Conservation (phyloP, 1,140 invertebrate species). For the Saccostrea echinata region DNA sequence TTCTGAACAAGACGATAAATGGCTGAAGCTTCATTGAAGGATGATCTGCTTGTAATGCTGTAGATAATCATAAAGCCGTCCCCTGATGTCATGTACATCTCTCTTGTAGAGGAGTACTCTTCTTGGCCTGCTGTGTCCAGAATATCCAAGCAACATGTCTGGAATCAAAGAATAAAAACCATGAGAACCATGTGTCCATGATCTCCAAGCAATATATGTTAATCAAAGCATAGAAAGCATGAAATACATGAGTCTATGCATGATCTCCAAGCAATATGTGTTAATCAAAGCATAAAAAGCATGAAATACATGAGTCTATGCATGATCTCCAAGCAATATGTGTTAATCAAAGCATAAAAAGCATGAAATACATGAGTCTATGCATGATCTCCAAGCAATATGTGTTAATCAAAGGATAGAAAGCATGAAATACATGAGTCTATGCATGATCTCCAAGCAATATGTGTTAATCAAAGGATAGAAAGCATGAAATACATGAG, state of each 20-base stretch:
- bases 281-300: conserved; percentile 79
- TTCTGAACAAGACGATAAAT: conserved; percentile 96
- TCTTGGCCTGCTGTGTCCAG: conserved; percentile 98
- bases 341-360: too few species aligned
- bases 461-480: too few species aligned
- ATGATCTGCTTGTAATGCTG: conserved; percentile 92
- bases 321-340: neutral
- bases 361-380: too few species aligned
- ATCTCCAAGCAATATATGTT: too few species aligned
- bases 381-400: conserved; percentile 99
- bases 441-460: neutral
- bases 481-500: too few species aligned
- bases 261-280: conserved; percentile 98
- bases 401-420: conserved; percentile 83
- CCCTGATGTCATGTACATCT: conserved; percentile 82
- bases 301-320: neutral
- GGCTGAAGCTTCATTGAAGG: conserved; percentile 97
- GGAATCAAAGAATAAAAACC: conserved; percentile 73
- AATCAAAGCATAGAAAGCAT: too few species aligned
- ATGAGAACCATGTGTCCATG: neutral
- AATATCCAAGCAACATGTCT: conserved; percentile 98
- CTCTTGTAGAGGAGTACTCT: conserved; percentile 81
- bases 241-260: too few species aligned
- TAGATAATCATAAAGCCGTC: conserved; percentile 98
- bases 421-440: neutral